Evolutionary conservation across 92 coral and sea anemone species (phyloP).

Genomic region (Zoanthus sociatus): DNA sequence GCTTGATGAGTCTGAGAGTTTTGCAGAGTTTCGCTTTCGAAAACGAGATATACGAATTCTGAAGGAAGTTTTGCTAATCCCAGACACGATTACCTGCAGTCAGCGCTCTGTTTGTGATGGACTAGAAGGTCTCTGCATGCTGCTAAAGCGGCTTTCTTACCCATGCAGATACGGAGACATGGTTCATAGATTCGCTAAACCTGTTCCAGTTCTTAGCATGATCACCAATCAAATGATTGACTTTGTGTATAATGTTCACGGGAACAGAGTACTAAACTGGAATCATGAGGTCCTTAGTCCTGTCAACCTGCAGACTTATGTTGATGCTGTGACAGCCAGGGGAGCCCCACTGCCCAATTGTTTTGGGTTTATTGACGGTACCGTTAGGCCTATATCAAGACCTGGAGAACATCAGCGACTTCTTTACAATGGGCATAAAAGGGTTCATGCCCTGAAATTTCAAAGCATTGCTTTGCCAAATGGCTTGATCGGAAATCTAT

Average conservation of each 20-base stretch:
- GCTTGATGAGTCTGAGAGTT: neutral
- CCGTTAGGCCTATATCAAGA: neutral
- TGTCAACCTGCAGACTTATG: slow-evolving; percentile 39
- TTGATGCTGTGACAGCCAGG: slow-evolving; percentile 51
- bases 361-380: neutral
- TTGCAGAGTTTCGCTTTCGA: neutral
- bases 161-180: neutral
- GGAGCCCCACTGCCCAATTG: slow-evolving; percentile 50
- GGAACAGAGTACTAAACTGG: neutral
- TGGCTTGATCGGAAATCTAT: slow-evolving; percentile 13
- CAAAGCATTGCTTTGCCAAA: neutral
- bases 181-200: neutral
- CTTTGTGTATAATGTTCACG: neutral
- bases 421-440: neutral
- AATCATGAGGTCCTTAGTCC: slow-evolving; percentile 8
- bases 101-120: neutral
- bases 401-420: neutral
- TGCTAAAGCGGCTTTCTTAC: neutral
- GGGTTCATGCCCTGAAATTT: slow-evolving; percentile 16
- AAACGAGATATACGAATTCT: neutral
- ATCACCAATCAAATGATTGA: neutral
- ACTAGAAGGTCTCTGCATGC: neutral
- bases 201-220: neutral
- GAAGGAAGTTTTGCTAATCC: neutral
- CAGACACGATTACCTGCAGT: neutral